Evolutionary conservation across 2,888 invertebrate species (phyloP), one percentile per base, ranked within the genome.

Genomic region (Globia sparganii): DNA sequence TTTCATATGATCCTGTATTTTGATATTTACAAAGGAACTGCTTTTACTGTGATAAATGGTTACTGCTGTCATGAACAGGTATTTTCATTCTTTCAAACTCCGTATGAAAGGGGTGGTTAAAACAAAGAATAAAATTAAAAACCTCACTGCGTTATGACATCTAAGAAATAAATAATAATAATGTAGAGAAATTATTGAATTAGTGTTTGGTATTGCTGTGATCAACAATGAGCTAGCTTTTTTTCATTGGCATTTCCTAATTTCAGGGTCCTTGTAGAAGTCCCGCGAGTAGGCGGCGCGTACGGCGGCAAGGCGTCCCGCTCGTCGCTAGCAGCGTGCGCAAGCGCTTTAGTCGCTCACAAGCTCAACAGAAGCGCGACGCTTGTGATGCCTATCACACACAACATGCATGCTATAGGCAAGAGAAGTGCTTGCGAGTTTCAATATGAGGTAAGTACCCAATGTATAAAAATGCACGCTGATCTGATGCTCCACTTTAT

Each of bases 251-350:
- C 2, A 34, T 34, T 34, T 31, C 0, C 31, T 61, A 2, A 61
- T 68, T 80, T 40, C 88, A 98, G 98, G 68, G 97, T 99, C n/a
- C 97, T 98, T 82, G 95, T 99, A 0, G 94, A 96, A 64, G 98
- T 98, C 0, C 97, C 97, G 9, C 97, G 99, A 61, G 87, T 99
- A 5, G 99, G 99, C 4, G 99, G 99, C 21, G 98, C 96, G 0
- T 99, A 98, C 91, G 99, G 99, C 0, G 97, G 97, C 0, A 99
- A 99, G 92, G 97, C 98, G 58, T 97, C 97, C 0, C 97, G 98
- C n/a, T 96, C 97, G 2, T 88, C 96, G 2, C 94, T 97, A 6
- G 88, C 97, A 0, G 97, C 98, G 0, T 97, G 97, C 84, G 98
- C 98, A 0, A 97, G 98, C 89, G 98, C 98, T 0, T 90, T 98